Conservation (phyloP, 2,797 vertebrate species). For the Hipposideros larvatus region DNA sequence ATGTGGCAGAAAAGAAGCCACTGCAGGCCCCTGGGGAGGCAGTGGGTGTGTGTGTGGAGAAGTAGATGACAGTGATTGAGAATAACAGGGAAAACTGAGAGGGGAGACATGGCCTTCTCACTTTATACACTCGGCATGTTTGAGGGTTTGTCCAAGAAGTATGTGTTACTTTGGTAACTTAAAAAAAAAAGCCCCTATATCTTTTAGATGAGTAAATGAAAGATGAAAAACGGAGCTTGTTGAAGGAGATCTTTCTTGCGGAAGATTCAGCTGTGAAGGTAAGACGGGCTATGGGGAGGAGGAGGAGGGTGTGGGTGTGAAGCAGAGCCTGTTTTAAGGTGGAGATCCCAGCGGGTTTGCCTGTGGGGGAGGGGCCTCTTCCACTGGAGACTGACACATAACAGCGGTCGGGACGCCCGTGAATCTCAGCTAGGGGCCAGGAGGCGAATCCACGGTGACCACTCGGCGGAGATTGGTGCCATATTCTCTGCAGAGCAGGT, state of each 20-base stretch:
- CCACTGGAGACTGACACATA: background rate
- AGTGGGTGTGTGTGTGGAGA: fast-evolving
- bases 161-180: background rate
- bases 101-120: background rate
- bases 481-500: background rate
- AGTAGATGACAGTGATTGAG: background rate
- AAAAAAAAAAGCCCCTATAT: background rate
- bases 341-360: background rate
- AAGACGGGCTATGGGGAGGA: fast-evolving
- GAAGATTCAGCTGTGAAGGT: background rate
- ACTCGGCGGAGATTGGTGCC: no score
- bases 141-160: background rate
- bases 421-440: background rate
- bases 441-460: background rate
- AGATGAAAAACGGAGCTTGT: background rate
- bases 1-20: background rate
- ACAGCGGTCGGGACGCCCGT: background rate
- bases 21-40: background rate
- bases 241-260: background rate
- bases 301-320: fast-evolving
- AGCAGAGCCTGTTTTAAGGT: background rate
- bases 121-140: background rate
- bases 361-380: background rate
- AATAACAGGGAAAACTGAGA: background rate
- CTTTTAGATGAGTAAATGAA: background rate